Percentiles rank a stretch among this genome's conserved stretches.
phyloP scores from a whole-genome alignment of 2,113 vertebrate species.

The Triplophysa dalaica region DNA sequence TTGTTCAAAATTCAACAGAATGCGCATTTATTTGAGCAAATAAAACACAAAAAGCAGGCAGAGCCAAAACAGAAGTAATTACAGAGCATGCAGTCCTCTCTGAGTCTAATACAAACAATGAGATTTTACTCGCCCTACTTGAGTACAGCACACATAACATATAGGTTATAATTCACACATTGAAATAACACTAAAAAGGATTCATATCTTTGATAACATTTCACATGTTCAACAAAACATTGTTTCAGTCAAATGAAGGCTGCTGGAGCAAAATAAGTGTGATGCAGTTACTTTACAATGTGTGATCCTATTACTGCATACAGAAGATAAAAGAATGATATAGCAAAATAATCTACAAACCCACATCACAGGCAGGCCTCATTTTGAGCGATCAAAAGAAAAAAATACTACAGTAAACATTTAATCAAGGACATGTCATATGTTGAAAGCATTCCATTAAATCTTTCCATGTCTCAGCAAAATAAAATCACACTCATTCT shows the following conservation, averaged over 20 bases:
- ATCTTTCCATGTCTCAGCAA: neutral
- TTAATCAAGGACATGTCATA: conserved; percentile 54
- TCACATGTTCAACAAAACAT: neutral
- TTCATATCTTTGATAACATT: neutral
- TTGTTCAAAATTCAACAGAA: conserved; percentile 49
- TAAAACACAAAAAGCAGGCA: conserved; percentile 26
- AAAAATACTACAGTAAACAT: conserved; percentile 67
- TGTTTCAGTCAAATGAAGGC: neutral
- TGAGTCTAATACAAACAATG: neutral
- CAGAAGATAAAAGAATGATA: conserved; percentile 51
- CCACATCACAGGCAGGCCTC: conserved; percentile 60
- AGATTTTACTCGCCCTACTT: neutral
- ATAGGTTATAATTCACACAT: conserved; percentile 20
- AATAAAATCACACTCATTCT: too few species aligned
- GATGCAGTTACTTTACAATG: neutral
- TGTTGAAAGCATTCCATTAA: conserved; percentile 4
- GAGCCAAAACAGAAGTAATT: neutral
- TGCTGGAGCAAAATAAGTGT: neutral
- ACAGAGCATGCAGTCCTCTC: conserved; percentile 13
- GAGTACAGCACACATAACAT: conserved; percentile 20
- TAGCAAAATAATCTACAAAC: conserved; percentile 64
- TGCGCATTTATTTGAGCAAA: conserved; percentile 51
- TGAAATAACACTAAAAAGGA: conserved; percentile 33
- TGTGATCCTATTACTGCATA: conserved; percentile 14
- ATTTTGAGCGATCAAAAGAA: conserved; percentile 67